Base-by-base conservation (phyloP, 2,888 invertebrate species). In the Caenorhabditis macrosperma region DNA sequence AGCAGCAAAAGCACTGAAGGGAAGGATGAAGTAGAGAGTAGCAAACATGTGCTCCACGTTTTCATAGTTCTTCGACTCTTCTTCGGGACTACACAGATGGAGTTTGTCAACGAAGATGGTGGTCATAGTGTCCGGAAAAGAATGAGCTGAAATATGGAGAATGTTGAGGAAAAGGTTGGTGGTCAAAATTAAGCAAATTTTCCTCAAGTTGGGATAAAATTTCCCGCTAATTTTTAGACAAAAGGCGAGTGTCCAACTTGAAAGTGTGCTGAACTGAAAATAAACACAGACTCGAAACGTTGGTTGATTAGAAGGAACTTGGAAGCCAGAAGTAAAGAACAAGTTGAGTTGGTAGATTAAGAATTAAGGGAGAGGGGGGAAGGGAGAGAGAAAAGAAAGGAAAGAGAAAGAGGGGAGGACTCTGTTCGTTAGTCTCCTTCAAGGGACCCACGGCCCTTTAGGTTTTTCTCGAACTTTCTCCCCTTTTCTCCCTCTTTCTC, bases 41-140 rank as follows among this genome's bases (percentile, higher is more conserved):
- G 33, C 48, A 26, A 75, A 75, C 50, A 60, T 50, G 15, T 54
- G 52, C 26, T 75, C 75, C 20, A 75, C 66, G 6, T 38, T 59
- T 54, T 75, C 26, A 66, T 75, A 75, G 22, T 60, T 60, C 17
- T 60, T 15, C 12, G 48, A 55, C 38, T 75, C 75, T 41, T 75
- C 60, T 44, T 66, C 66, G 17, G 72, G 72, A 20, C 63, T 54
- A 38, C 72, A 72, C 35, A 20, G 41, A 41, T 41, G 7, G 38
- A 38, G 15, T 38, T 12, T 9, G 12, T 33, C 33, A 33, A 33
- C 10, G 33, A n/a, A n/a, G n/a, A n/a, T 33, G 33, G 5, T 10
- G 33, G 5, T 33, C 33, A 33, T 33, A 33, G 33, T 5, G 5
- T 22, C 3, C 50, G 12, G 22, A 50, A 20, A 26, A n/a, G n/a